Evolutionary conservation across 2,113 vertebrate genomes (phyloP), one percentile per base, ranked within the genome.

Genomic region (Pelobates fuscus): DNA sequence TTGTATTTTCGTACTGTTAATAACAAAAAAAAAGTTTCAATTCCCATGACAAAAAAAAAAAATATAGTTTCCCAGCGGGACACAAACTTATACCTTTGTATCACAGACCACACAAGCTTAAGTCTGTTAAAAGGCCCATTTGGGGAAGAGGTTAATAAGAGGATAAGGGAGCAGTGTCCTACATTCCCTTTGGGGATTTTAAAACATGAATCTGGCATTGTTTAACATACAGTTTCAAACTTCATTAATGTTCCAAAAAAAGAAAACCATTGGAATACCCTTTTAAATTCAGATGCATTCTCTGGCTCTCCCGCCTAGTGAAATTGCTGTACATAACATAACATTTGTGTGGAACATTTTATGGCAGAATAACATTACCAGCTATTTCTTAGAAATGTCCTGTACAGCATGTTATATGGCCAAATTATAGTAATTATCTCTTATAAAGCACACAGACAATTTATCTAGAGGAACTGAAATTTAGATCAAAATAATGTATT

Each of bases 381-480:
- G 18, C 14, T 25, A 14, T 54, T 64, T 25, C 27, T 37, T n/a
- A 64, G 60, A 64, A 64, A 72, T 72, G 12, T 54, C 21, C 49
- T 18, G 70, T 27, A 73, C 70, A 64, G 32, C 23, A 41, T 65
- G 70, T 63, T 25, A 62, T 73, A 21, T 55, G 24, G 21, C 46
- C 21, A 41, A 64, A 63, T 73, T 41, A 64, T 41, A 11, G 25
- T 14, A 18, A 73, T 73, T 64, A 41, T 30, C 17, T 73, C 11
- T 55, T 32, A 11, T 62, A 3, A 37, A 10, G 46, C 2, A 7
- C 12, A 5, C 52, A n/a, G 15, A 58, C 52, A 25, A 49, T 11
- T 52, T 20, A 52, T n/a, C n/a, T n/a, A n/a, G n/a, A n/a, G n/a
- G n/a, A n/a, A n/a, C n/a, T n/a, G n/a, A n/a, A n/a, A n/a, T n/a